Evolutionary conservation across 2,113 vertebrate genomes (phyloP).

Genomic region (Pseudolaguvia tuberculata): DNA sequence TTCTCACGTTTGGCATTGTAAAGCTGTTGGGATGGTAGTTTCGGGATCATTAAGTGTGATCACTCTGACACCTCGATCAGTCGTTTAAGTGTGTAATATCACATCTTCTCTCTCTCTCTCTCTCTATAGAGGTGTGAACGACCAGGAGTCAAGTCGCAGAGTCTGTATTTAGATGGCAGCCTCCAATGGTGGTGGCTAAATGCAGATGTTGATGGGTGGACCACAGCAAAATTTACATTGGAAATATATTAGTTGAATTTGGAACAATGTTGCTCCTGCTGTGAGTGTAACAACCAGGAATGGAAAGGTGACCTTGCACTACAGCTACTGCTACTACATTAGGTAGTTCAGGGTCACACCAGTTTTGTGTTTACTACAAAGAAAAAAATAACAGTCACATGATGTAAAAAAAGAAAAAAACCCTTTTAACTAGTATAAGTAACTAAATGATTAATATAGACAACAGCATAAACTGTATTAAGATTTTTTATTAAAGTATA

Average conservation of each 20-base stretch:
- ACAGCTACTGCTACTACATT: not conserved
- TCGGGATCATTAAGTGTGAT: constrained; percentile 48
- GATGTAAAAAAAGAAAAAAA: not conserved
- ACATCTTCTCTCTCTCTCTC: constrained; percentile 39
- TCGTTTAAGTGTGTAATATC: constrained; percentile 39
- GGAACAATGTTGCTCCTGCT: constrained; percentile 30
- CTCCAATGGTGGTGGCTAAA: constrained; percentile 25
- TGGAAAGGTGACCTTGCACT: not conserved
- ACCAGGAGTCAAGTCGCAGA: constrained; percentile 33
- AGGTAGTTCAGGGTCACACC: not conserved
- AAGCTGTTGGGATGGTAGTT: constrained; percentile 32
- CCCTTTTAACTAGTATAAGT: not conserved
- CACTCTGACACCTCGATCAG: constrained; percentile 44
- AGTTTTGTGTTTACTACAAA: too few relatives aligned
- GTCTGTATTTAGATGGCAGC: constrained; percentile 21
- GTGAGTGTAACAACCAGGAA: constrained; percentile 19
- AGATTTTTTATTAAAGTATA: not conserved
- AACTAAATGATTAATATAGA: not conserved
- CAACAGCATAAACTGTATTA: not conserved
- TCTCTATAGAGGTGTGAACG: constrained; percentile 43
- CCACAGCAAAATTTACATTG: constrained; percentile 37
- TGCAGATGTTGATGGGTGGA: constrained; percentile 33
- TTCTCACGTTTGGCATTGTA: constrained; percentile 21
- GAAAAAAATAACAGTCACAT: too few relatives aligned
- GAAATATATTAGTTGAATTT: constrained; percentile 35